phyloP scores from a whole-genome alignment of 2,888 invertebrate genomes.

The Nymphalis polychloros region DNA sequence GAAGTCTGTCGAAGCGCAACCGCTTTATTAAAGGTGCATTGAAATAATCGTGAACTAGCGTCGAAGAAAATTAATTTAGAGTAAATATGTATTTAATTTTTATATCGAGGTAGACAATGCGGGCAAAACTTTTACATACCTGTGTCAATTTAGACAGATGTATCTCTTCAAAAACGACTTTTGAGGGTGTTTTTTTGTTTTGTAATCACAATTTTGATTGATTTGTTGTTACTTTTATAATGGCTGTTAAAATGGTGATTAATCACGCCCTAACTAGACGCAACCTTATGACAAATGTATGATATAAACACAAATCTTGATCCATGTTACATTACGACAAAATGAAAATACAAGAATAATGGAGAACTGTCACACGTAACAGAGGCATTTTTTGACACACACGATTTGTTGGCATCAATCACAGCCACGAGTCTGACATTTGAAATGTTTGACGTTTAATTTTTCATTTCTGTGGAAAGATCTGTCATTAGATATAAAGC shows the following conservation, averaged over 20 bases:
- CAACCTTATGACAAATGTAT: background rate
- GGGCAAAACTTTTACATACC: no score
- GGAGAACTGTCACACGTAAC: slow-evolving; percentile 34
- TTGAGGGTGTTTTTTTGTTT: no score
- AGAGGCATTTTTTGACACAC: slow-evolving; percentile 38
- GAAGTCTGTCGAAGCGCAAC: no score
- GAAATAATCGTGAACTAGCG: no score
- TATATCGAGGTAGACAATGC: no score
- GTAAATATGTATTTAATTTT: no score
- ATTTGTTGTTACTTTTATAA: no score
- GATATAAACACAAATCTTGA: slow-evolving; percentile 13
- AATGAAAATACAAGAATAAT: slow-evolving; percentile 36
- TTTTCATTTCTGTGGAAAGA: slow-evolving; percentile 24
- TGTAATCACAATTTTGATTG: no score
- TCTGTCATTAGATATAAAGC: slow-evolving; percentile 14
- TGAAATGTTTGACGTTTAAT: slow-evolving; percentile 42
- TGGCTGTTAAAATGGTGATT: background rate
- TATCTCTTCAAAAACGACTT: no score
- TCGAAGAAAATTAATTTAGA: no score
- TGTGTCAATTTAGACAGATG: no score
- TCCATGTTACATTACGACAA: slow-evolving; percentile 16
- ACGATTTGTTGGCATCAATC: slow-evolving; percentile 43
- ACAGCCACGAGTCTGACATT: slow-evolving; percentile 32
- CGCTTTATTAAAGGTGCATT: no score
- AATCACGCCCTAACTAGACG: slow-evolving; percentile 12